Evolutionary conservation across 2,797 vertebrate genomes (phyloP).

Genomic region (Platalea minor): DNA sequence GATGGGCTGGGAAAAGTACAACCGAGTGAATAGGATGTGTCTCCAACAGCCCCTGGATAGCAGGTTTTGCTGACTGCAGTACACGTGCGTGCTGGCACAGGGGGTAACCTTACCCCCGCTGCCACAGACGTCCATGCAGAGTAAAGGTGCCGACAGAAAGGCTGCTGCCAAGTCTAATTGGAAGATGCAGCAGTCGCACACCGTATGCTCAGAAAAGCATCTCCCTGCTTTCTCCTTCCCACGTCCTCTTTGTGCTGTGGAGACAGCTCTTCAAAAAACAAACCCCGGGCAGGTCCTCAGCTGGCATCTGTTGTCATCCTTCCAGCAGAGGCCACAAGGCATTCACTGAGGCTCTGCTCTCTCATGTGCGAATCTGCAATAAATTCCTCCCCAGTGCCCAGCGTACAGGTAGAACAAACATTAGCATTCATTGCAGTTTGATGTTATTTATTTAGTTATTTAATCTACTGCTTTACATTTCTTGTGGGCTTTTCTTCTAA

Average conservation of each 20-base stretch:
- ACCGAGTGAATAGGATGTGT: not conserved
- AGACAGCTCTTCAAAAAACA: not conserved
- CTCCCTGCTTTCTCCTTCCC: not conserved
- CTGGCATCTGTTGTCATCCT: not conserved
- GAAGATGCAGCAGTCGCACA: not conserved
- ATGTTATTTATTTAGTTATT: slow-evolving; percentile 30
- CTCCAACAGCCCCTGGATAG: not conserved
- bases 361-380: not conserved
- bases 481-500: slow-evolving; percentile 36
- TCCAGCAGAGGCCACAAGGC: not conserved
- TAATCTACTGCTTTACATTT: slow-evolving; percentile 17
- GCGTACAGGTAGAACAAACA: not conserved
- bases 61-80: not conserved
- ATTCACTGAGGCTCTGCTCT: not conserved
- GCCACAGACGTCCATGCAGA: not conserved
- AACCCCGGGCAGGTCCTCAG: not conserved
- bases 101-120: not conserved
- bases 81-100: rapidly evolving
- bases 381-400: not conserved
- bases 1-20: not conserved
- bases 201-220: not conserved
- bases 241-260: not conserved
- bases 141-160: not conserved
- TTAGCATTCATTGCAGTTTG: not conserved
- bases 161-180: not conserved